Percentiles rank a stretch among this genome's conserved stretches.
Evolutionary conservation across 2,797 vertebrate species (phyloP).

Genomic region (Geotrypetes seraphini): DNA sequence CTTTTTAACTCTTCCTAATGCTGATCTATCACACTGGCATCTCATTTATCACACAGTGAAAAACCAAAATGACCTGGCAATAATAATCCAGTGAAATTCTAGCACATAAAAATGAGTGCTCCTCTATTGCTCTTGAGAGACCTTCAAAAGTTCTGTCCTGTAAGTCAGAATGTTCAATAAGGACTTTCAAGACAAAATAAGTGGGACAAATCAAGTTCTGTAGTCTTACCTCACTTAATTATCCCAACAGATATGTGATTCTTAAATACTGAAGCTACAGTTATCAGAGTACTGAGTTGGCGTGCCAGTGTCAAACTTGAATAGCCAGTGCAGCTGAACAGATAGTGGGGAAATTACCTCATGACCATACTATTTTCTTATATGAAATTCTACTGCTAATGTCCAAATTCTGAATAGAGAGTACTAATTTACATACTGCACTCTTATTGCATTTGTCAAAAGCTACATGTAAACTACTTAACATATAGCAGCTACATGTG

Average conservation of each 20-base stretch:
- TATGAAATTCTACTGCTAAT: too few relatives aligned
- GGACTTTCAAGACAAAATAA: conserved; percentile 17
- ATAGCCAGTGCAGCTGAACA: conserved; percentile 13
- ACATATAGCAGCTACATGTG: too few relatives aligned
- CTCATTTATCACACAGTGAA: not conserved
- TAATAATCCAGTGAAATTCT: not conserved
- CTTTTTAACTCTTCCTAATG: not conserved
- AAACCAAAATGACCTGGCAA: not conserved
- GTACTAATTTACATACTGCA: too few relatives aligned
- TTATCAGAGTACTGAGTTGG: not conserved
- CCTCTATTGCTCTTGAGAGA: not conserved
- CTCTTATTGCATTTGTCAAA: too few relatives aligned
- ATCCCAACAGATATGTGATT: conserved; percentile 19
- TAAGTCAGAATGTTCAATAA: conserved; percentile 23
- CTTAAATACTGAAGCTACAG: conserved; percentile 21
- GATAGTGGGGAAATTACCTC: conserved; percentile 2
- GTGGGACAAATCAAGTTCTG: conserved; percentile 13
- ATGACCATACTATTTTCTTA: not conserved
- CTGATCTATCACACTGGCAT: not conserved
- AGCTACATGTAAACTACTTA: too few relatives aligned
- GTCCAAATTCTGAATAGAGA: too few relatives aligned
- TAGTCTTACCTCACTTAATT: conserved; percentile 12
- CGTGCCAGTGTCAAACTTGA: not conserved
- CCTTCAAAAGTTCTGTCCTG: not conserved
- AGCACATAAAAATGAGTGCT: not conserved